A percentile compares a stretch with the other conserved stretches of the same genome.
Evolutionary conservation across 2,113 vertebrate genomes (phyloP).

Genomic region (Tapirus terrestris): DNA sequence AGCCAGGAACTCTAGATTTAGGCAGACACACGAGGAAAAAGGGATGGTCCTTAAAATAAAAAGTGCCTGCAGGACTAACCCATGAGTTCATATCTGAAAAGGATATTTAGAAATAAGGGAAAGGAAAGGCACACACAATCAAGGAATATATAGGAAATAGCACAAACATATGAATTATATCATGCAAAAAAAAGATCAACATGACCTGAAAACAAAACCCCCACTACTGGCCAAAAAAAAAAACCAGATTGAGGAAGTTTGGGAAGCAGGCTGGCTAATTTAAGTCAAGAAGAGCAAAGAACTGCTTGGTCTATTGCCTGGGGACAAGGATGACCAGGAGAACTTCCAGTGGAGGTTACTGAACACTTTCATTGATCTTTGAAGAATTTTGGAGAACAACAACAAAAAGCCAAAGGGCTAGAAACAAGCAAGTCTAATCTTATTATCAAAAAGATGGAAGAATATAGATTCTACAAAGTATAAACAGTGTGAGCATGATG

Average conservation of each 20-base stretch:
- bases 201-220: not conserved
- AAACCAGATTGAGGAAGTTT: not conserved
- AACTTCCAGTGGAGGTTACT: not conserved
- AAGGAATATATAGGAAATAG: not conserved
- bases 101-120: not conserved
- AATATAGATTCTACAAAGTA: not conserved
- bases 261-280: conserved; percentile 23
- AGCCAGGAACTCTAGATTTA: not conserved
- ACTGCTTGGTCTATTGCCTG: not conserved
- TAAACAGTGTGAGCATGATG: not conserved
- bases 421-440: conserved; percentile 25
- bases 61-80: not conserved
- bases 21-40: not conserved
- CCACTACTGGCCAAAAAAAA: not conserved
- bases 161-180: not conserved
- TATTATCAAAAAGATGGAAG: not conserved
- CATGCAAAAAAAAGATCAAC: not conserved
- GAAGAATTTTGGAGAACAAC: not conserved
- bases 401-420: not conserved
- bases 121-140: not conserved
- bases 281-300: conserved; percentile 24
- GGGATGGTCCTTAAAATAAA: not conserved
- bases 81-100: not conserved
- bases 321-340: not conserved
- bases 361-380: not conserved